Base-by-base conservation (phyloP, 2,113 vertebrate genomes). In the Rutilus rutilus region DNA sequence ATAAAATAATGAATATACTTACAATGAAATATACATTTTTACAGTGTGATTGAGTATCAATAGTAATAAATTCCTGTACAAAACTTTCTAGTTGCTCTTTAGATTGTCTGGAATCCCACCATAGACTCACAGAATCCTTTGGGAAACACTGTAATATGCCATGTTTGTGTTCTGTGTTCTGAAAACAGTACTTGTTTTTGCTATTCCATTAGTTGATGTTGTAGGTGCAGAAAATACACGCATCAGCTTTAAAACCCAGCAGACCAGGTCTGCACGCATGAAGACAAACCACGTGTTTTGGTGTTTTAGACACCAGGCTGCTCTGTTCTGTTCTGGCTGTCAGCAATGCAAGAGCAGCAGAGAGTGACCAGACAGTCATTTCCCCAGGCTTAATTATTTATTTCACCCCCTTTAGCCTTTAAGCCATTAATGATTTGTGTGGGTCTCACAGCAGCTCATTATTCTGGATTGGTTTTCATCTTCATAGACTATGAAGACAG, bases 341-440 rank as follows among this genome's bases (percentile, higher is more conserved):
- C 50, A 23, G 17, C 27, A 19, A 57, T 57, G 50, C 27, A 78
- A 78, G 54, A 60, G 30, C 76, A 60, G 23, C 33, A 59, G 45
- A 65, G n/a, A 15, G 14, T 54, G 47, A 67, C 25, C 30, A 39
- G 23, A 30, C 45, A 36, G n/a, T 19, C 42, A 60, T 84, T 84
- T 60, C 77, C 36, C 54, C 14, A 64, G 25, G 7, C 15, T 81
- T 81, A 81, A 65, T 81, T 42, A 81, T 80, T 64, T 1, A 80
- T 81, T 81, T 81, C 59, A 65, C 59, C 19, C 57, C 36, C n/a
- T 60, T 62, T 62, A 62, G 23, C 54, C 33, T 79, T 78, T 78
- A 78, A 78, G 39, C 15, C 59, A 81, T 81, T 64, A 47, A 81
- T 65, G 59, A 64, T 64, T 80, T 64, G 78, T 80, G 36, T 64